Evolutionary conservation across 1,140 invertebrate species (phyloP).

Genomic region (Calephelis virginiensis): DNA sequence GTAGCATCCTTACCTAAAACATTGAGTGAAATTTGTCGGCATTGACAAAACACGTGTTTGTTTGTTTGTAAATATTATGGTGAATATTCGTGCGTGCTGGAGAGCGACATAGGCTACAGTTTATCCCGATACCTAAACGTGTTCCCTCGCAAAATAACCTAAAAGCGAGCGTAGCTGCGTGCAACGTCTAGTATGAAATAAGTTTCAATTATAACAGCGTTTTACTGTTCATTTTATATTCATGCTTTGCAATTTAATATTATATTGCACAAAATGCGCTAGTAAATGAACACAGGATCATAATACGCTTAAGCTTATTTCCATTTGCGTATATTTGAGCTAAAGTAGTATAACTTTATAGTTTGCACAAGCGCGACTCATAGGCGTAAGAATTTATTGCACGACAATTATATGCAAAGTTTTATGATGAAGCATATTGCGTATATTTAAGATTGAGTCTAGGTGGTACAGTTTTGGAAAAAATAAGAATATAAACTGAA

Average conservation of each 20-base stretch:
- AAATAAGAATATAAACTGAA: too few species aligned
- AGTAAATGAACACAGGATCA: constrained; percentile 28
- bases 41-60: too few species aligned
- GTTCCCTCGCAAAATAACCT: too few species aligned
- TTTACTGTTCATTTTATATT: constrained; percentile 11
- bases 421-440: constrained; percentile 36
- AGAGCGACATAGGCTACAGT: too few species aligned
- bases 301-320: constrained; percentile 40
- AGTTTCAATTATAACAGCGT: constrained; percentile 1
- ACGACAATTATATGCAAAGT: constrained; percentile 71
- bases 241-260: constrained; percentile 13
- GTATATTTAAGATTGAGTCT: too few species aligned
- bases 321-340: constrained; percentile 34
- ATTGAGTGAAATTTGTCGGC: too few species aligned
- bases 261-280: constrained; percentile 20
- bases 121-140: too few species aligned
- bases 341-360: constrained; percentile 37
- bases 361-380: constrained; percentile 37
- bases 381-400: constrained; percentile 60
- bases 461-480: too few species aligned
- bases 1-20: too few species aligned
- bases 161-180: not conserved
- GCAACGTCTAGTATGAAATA: not conserved
- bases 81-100: too few species aligned
- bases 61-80: too few species aligned